Base-by-base conservation (phyloP, 92 coral and sea anemone genomes). In the Palythoa caribaeorum region DNA sequence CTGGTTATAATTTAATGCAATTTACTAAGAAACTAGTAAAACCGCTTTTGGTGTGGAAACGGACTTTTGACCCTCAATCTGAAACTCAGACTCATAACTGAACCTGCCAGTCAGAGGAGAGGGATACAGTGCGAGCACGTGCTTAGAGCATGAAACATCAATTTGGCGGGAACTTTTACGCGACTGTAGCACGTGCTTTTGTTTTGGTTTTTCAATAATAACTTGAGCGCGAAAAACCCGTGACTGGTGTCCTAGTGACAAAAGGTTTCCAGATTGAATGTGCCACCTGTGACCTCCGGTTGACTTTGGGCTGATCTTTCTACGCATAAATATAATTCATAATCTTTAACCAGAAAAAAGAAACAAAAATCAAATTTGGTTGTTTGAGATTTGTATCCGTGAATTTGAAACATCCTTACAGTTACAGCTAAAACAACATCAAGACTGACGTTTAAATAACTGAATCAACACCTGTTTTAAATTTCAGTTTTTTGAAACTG, bases 221-320 rank as follows among this genome's bases (percentile, higher is more conserved):
- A 48, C 39, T 65, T 40, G 76, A 55, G 86, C 86, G 75, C 76
- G 86, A 47, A 65, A 66, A 81, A 48, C 75, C 76, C 86, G 86
- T 81, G 86, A 81, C 86, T 66, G 73, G 86, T 81, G 19, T 81
- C 86, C 10, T 21, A 35, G 86, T 62, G 86, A 81, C 86, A 8
- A 1, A 5, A 81, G 0, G 28, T 44, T 65, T 3, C 19, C 39
- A 2, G 76, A 15, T 40, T 65, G 86, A 81, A 81, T 81, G 86
- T 69, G 86, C 47, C 48, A 70, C 19, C 70, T 36, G 65, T 59
- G 65, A 59, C 3, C 13, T 59, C 13, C 50, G 50, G 50, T 44
- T 44, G 50, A 44, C 7, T 4, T 8, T 8, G 5, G 50, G 50
- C 0, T 44, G 50, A 44, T 44, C 6, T 44, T 44, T 8, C 50